A percentile compares a stretch with the other conserved stretches of the same genome.
Conservation (phyloP, 2,113 vertebrate genomes). For the Sphyrna mokarran region DNA sequence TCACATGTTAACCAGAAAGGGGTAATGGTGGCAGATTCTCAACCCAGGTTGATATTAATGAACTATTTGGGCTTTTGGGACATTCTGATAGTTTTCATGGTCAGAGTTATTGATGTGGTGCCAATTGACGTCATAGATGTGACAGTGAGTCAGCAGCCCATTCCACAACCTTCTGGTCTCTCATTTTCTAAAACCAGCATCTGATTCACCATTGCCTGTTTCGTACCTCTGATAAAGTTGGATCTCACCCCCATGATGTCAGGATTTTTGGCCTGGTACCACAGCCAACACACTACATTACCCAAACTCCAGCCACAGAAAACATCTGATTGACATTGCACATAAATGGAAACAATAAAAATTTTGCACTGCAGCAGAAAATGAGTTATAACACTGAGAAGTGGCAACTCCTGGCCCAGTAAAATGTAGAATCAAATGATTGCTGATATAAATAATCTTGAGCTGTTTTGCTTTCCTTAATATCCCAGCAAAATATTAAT, state of each 20-base stretch:
- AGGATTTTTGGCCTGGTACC: neutral
- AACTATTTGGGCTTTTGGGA: neutral
- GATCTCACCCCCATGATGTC: neutral
- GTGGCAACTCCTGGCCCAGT: neutral
- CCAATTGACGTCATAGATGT: neutral
- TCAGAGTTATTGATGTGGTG: neutral
- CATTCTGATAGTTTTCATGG: neutral
- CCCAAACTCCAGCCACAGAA: neutral
- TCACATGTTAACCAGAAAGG: neutral
- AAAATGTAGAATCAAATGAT: neutral
- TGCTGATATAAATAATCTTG: neutral
- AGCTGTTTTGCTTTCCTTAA: neutral
- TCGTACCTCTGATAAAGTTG: neutral
- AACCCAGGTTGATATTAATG: neutral
- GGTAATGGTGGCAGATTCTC: neutral
- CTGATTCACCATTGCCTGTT: neutral
- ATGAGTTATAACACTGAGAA: neutral
- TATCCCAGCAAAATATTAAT: neutral
- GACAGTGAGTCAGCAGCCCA: neutral
- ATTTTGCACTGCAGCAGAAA: neutral
- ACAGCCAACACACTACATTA: too few relatives aligned
- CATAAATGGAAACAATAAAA: neutral
- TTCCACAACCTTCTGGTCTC: neutral
- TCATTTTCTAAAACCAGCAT: neutral
- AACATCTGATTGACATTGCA: neutral